These are phyloP conservation scores for Cactoblastis cactorum DNA, from an alignment of 2,888 invertebrate genomes.

Conservation along the genomic window DNA sequence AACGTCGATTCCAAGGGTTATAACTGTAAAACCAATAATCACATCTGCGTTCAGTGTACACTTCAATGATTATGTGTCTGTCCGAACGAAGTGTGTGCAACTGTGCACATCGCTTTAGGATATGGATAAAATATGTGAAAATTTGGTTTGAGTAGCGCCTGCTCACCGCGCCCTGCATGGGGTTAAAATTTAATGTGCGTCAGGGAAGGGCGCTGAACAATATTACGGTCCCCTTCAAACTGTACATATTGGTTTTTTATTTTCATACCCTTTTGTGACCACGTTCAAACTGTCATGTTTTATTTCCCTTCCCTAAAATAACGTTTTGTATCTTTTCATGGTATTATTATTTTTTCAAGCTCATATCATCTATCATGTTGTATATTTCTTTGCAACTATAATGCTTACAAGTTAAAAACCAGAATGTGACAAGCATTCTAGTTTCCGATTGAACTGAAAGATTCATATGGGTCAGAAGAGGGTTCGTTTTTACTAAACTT, in stretches of 20 bases:
- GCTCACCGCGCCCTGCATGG: conserved; percentile 44
- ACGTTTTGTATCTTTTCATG: background rate
- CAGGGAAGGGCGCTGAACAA: conserved; percentile 17
- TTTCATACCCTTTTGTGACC: background rate
- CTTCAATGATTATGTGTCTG: conserved; percentile 40
- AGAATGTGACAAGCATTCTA: too few species aligned
- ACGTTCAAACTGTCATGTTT: conserved; percentile 1
- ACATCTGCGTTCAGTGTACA: conserved; percentile 33
- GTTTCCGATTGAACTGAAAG: too few species aligned
- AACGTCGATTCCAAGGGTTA: background rate
- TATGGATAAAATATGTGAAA: conserved; percentile 65
- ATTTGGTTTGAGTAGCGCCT: conserved; percentile 41
- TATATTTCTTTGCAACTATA: too few species aligned
- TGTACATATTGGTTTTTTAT: conserved; percentile 9
- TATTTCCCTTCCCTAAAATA: background rate
- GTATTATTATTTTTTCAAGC: background rate
- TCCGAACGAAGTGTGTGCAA: conserved; percentile 34
- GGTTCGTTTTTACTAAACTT: too few species aligned
- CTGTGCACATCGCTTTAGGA: conserved; percentile 34
- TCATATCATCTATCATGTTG: too few species aligned
- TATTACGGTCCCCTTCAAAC: conserved; percentile 7
- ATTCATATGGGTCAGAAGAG: too few species aligned
- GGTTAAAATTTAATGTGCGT: conserved; percentile 43
- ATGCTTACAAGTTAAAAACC: too few species aligned
- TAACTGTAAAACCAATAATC: conserved; percentile 33